Evolutionary conservation across 2,888 invertebrate species (phyloP).

Genomic region (Acrobeloides nanus): DNA sequence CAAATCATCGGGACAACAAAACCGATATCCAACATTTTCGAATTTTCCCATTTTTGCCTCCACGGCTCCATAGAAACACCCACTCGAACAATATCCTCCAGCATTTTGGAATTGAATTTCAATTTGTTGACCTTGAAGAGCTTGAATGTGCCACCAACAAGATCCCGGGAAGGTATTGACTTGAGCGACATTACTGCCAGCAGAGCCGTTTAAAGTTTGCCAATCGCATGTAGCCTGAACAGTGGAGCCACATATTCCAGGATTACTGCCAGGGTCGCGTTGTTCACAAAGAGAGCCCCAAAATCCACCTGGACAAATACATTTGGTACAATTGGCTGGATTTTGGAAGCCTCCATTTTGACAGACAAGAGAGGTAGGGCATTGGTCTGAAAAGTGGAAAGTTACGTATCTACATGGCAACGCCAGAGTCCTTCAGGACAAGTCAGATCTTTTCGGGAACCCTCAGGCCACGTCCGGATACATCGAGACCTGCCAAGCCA

Average conservation of each 20-base stretch:
- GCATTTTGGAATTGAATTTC: conserved; percentile 28
- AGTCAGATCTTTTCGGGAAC: no score
- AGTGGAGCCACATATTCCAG: conserved; percentile 8
- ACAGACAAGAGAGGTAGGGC: no score
- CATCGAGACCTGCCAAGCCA: no score
- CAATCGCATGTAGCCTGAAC: conserved; percentile 15
- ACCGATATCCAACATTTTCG: conserved; percentile 10
- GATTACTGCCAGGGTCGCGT: conserved; percentile 13
- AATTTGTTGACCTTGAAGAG: conserved; percentile 20
- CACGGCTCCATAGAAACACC: conserved; percentile 43
- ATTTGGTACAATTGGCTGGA: conserved; percentile 17
- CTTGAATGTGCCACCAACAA: conserved; percentile 3
- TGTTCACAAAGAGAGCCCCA: conserved; percentile 13
- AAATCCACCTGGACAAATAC: conserved; percentile 26
- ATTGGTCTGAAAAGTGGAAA: no score
- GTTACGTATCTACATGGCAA: no score
- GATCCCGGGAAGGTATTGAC: conserved; percentile 13
- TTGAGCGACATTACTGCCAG: conserved; percentile 13
- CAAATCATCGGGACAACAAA: no score
- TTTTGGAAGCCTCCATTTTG: conserved; percentile 21
- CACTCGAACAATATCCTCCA: conserved; percentile 28
- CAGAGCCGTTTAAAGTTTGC: conserved; percentile 10
- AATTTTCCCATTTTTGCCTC: conserved; percentile 20
- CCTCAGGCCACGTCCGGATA: no score
- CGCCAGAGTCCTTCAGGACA: no score